phyloP scores from a whole-genome alignment of 2,113 vertebrate species.

The Cololabis saira region DNA sequence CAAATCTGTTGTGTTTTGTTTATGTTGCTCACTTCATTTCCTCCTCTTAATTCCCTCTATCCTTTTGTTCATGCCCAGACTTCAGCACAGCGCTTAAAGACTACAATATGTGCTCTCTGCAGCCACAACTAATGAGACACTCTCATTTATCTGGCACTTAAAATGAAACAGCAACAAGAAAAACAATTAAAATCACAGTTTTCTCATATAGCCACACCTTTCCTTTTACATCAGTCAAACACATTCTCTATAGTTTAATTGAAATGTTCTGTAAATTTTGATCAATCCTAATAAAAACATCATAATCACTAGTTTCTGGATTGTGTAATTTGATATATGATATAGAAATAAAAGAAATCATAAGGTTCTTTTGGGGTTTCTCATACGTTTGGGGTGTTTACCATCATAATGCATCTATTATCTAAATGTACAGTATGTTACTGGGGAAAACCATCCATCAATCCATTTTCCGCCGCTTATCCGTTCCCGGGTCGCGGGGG shows the following conservation, averaged over 20 bases:
- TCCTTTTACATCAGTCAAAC: neutral
- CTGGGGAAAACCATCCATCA: too few relatives aligned
- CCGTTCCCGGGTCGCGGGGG: too few relatives aligned
- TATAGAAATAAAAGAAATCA: too few relatives aligned
- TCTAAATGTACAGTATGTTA: too few relatives aligned
- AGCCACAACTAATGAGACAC: conserved; percentile 1
- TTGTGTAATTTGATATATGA: too few relatives aligned
- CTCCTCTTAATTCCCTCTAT: conserved; percentile 11
- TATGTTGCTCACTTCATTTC: neutral
- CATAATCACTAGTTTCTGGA: too few relatives aligned
- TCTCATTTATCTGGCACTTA: neutral
- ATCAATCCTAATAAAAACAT: too few relatives aligned
- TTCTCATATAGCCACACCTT: neutral
- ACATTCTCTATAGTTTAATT: too few relatives aligned
- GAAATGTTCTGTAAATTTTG: neutral
- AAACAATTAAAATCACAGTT: neutral
- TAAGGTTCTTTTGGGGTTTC: too few relatives aligned
- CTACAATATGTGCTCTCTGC: conserved; percentile 19
- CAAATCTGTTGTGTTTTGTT: neutral
- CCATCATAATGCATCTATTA: too few relatives aligned
- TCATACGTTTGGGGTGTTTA: too few relatives aligned
- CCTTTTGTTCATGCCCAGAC: neutral
- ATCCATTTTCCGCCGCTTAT: too few relatives aligned
- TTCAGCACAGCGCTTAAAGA: conserved; percentile 20
- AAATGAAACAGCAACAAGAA: neutral